phyloP scores from a whole-genome alignment of 2,797 vertebrate species.

The Bothrops alternatus region DNA sequence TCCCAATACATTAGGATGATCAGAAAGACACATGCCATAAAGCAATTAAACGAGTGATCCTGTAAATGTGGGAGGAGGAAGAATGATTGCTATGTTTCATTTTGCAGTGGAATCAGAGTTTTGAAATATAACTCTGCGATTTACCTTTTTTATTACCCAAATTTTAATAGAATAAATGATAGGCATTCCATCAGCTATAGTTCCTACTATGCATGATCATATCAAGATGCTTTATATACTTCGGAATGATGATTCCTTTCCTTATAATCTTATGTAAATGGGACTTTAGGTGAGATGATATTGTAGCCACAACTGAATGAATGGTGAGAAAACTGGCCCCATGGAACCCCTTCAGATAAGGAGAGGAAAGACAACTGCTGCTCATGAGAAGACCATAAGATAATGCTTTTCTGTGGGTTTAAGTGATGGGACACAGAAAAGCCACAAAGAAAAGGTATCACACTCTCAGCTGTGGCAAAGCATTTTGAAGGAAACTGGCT shows the following conservation, averaged over 20 bases:
- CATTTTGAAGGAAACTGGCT: neutral
- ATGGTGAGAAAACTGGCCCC: neutral
- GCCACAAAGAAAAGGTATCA: neutral
- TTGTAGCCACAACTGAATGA: neutral
- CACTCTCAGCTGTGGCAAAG: neutral
- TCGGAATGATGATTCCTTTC: neutral
- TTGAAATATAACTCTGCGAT: constrained; percentile 32
- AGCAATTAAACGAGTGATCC: constrained; percentile 62
- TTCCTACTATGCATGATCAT: neutral
- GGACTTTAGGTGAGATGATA: neutral
- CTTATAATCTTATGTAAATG: neutral
- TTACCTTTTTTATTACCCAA: constrained; percentile 19
- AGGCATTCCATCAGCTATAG: neutral
- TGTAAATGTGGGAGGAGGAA: constrained; percentile 1
- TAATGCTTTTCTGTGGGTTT: neutral
- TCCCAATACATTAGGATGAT: constrained; percentile 63
- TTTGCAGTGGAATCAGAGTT: constrained; percentile 37
- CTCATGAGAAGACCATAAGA: neutral
- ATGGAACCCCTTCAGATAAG: neutral
- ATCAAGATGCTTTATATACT: constrained; percentile 5
- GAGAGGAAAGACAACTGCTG: neutral
- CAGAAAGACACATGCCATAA: constrained; percentile 66
- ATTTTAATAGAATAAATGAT: neutral
- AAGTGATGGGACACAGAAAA: neutral
- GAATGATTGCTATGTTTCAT: constrained; percentile 34